Conservation (phyloP, 2,797 vertebrate genomes). For the Varecia variegata region DNA sequence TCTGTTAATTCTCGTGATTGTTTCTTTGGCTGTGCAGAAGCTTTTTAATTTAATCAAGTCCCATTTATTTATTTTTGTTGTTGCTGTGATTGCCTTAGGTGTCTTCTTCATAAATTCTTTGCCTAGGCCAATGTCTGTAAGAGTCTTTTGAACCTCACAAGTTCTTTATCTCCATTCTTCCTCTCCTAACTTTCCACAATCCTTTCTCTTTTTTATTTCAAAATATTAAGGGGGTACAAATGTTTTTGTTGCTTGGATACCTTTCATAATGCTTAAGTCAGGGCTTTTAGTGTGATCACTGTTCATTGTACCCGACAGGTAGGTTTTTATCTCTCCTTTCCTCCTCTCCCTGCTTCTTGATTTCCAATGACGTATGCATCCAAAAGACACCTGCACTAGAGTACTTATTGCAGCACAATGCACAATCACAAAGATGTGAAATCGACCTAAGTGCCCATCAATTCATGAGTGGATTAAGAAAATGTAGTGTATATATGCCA, state of each 20-base stretch:
- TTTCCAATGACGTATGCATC: neutral
- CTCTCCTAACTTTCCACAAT: neutral
- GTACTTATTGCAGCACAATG: too few species aligned
- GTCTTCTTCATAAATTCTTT: too few species aligned
- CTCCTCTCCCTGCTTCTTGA: neutral
- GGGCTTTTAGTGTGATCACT: neutral
- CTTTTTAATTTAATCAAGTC: too few species aligned
- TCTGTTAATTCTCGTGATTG: too few species aligned
- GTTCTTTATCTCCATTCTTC: neutral
- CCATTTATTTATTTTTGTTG: too few species aligned
- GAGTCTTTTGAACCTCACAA: neutral
- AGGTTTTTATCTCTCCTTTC: neutral
- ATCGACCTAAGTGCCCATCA: neutral
- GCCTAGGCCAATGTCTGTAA: too few species aligned
- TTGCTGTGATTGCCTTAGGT: too few species aligned
- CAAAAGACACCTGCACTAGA: too few species aligned
- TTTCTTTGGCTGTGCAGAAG: too few species aligned
- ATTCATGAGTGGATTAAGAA: neutral
- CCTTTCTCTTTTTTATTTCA: neutral
- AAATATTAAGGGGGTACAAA: neutral
- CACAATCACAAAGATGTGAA: too few species aligned
- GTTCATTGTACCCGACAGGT: neutral
- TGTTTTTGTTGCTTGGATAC: neutral
- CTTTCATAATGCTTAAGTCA: neutral
- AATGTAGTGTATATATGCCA: neutral